Percentiles rank a stretch among this genome's conserved stretches.
Evolutionary conservation across 2,888 invertebrate genomes (phyloP).

Genomic region (Glyphotaelius pellucidus): DNA sequence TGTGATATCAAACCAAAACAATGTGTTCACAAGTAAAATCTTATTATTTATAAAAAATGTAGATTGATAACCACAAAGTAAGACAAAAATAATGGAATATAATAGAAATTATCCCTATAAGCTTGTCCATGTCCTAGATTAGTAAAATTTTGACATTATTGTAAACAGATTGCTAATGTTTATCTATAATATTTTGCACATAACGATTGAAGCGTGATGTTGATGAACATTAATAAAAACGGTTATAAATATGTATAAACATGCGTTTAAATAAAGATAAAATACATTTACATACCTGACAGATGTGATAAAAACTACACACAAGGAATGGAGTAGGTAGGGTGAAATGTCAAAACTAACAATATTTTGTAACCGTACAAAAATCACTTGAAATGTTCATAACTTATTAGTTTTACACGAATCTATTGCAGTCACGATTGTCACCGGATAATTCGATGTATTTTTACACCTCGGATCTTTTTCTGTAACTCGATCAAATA

Average conservation of each 20-base stretch:
- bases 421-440: neutral
- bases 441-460: constrained; percentile 22
- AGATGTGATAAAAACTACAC: neutral
- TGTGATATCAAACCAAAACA: neutral
- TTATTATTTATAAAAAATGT: neutral
- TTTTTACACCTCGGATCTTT: neutral
- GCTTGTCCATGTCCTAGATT: neutral
- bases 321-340: neutral
- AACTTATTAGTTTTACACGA: neutral
- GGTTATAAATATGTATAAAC: neutral
- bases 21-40: neutral
- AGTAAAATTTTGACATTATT: neutral
- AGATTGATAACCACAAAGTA: neutral
- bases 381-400: neutral
- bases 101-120: neutral
- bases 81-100: neutral
- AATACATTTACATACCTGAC: constrained; percentile 15
- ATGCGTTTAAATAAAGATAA: neutral
- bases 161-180: neutral
- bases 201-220: neutral
- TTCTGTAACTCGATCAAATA: constrained; percentile 45
- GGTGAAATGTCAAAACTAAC: constrained; percentile 29
- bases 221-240: neutral
- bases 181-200: no score
- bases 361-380: neutral